phyloP scores from a whole-genome alignment of 1,140 invertebrate genomes.

The Habropoda laboriosa region DNA sequence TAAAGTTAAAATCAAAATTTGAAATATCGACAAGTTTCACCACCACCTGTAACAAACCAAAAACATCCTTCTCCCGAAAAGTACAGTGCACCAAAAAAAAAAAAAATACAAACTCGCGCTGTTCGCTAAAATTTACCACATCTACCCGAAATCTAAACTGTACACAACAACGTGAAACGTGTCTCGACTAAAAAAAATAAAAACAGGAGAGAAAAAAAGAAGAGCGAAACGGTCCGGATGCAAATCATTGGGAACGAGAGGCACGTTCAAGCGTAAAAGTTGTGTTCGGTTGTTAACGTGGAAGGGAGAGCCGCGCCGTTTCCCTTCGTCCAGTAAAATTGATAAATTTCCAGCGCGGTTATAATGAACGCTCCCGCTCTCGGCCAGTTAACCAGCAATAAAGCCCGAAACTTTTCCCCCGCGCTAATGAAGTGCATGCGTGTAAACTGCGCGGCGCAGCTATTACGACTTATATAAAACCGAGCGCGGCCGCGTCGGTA shows the following conservation, averaged over 20 bases:
- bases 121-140: too few species aligned
- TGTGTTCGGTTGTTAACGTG: neutral
- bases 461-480: conserved; percentile 47
- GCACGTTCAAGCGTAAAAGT: conserved; percentile 4
- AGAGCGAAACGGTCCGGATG: too few species aligned
- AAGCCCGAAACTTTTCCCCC: conserved; percentile 38
- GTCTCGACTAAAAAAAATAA: too few species aligned
- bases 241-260: neutral
- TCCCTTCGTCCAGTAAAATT: conserved; percentile 32
- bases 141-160: too few species aligned
- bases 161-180: neutral
- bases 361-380: conserved; percentile 38
- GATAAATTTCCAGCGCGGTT: conserved; percentile 46
- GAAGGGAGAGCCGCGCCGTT: too few species aligned
- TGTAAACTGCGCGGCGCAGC: conserved; percentile 30
- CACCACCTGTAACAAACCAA: too few species aligned
- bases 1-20: too few species aligned
- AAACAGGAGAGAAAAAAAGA: neutral
- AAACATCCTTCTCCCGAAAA: too few species aligned
- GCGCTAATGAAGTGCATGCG: conserved; percentile 42
- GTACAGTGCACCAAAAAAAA: too few species aligned
- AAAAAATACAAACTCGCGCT: too few species aligned
- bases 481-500: conserved; percentile 15
- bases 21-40: too few species aligned
- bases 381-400: conserved; percentile 45